Evolutionary conservation across 2,113 vertebrate species (phyloP).

Genomic region (Carassius carassius): DNA sequence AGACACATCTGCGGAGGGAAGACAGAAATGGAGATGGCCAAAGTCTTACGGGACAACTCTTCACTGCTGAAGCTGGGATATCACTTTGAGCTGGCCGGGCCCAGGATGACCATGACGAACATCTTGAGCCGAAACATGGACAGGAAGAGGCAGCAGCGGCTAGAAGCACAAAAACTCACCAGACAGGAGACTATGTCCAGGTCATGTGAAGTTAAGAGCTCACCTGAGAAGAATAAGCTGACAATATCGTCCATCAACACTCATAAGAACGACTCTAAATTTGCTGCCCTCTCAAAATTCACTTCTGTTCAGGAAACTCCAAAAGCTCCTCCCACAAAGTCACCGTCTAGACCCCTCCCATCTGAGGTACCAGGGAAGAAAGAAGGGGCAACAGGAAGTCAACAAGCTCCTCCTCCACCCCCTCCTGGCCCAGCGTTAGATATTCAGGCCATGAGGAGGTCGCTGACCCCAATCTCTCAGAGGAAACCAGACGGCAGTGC

Average conservation of each 20-base stretch:
- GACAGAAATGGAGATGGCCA: constrained; percentile 88
- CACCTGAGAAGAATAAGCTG: constrained; percentile 11
- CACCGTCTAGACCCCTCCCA: neutral
- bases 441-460: constrained; percentile 77
- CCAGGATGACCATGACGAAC: constrained; percentile 85
- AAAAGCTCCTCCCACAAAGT: constrained; percentile 6
- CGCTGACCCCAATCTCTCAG: constrained; percentile 77
- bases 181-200: constrained; percentile 10
- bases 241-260: neutral
- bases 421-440: constrained; percentile 73
- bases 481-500: constrained; percentile 78
- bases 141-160: constrained; percentile 80
- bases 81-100: constrained; percentile 85
- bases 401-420: neutral
- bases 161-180: constrained; percentile 70
- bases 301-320: constrained; percentile 13
- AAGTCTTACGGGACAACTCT: constrained; percentile 82
- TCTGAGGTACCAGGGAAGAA: constrained; percentile 27
- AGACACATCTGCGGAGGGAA: constrained; percentile 87
- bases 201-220: constrained; percentile 24
- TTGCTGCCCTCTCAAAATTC: constrained; percentile 46
- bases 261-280: constrained; percentile 43
- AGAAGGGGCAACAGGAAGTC: constrained; percentile 8
- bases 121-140: constrained; percentile 88
- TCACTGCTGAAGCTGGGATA: constrained; percentile 86